Evolutionary conservation across 2,113 vertebrate species (phyloP).

Genomic region (Cephalopterus ornatus): DNA sequence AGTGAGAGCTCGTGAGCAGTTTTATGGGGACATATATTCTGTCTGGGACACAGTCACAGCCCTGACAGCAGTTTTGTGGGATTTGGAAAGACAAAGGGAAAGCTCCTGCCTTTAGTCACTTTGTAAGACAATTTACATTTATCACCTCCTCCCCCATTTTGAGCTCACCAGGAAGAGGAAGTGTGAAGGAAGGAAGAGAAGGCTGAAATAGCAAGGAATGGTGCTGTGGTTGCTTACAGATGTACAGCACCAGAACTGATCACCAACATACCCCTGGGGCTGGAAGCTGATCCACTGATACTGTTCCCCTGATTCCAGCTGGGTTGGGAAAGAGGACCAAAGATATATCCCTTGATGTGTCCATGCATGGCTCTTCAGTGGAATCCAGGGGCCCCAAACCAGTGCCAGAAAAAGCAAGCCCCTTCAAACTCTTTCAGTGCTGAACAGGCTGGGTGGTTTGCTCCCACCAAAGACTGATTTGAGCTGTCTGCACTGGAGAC

Average conservation of each 20-base stretch:
- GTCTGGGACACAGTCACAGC: not conserved
- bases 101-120: not conserved
- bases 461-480: not conserved
- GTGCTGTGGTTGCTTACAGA: not conserved
- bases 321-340: not conserved
- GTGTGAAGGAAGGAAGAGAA: not conserved
- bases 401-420: not conserved
- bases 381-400: not conserved
- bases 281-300: not conserved
- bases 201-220: not conserved
- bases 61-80: not conserved
- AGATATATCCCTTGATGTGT: not conserved
- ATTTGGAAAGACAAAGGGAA: not conserved
- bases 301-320: not conserved
- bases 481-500: not conserved
- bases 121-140: not conserved
- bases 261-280: not conserved
- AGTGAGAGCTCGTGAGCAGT: not conserved
- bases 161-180: not conserved
- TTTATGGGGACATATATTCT: not conserved
- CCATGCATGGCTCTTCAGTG: not conserved
- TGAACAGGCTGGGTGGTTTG: not conserved
- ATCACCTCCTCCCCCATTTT: not conserved
- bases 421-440: not conserved
- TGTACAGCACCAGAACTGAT: not conserved